These are phyloP conservation scores for Bombus cullumanus DNA, from an alignment of 1,140 invertebrate genomes.

Conservation along the genomic window DNA sequence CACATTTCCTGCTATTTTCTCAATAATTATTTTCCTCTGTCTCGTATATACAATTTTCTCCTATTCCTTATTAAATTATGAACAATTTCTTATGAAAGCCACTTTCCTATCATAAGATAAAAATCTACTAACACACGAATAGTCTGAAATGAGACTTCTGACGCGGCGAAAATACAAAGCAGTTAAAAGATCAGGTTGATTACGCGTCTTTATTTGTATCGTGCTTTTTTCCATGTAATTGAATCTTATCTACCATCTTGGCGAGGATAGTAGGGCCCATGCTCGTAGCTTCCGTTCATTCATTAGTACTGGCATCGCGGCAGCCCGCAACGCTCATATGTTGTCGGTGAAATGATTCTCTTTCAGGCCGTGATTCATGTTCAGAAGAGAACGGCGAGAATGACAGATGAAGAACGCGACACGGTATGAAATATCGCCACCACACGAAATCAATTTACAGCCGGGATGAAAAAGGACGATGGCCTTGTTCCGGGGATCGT, in stretches of 20 bases:
- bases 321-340: constrained; percentile 42
- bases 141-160: constrained; percentile 20
- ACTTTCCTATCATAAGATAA: not conserved
- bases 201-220: constrained; percentile 52
- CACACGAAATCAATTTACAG: constrained; percentile 43
- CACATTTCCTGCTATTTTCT: not conserved
- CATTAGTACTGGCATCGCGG: constrained; percentile 36
- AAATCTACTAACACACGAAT: too few relatives aligned
- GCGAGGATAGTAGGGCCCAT: constrained; percentile 49
- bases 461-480: constrained; percentile 9
- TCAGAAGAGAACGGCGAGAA: constrained; percentile 34
- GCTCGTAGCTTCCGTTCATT: constrained; percentile 60
- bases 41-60: not conserved
- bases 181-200: constrained; percentile 37
- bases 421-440: constrained; percentile 48
- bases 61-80: not conserved
- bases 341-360: constrained; percentile 46
- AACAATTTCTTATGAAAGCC: not conserved
- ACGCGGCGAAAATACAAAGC: constrained; percentile 32
- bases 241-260: constrained; percentile 66
- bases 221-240: constrained; percentile 45
- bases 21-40: not conserved
- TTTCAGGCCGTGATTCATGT: constrained; percentile 48
- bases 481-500: constrained; percentile 39
- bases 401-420: constrained; percentile 53